Evolutionary conservation across 1,140 invertebrate genomes (phyloP).

Genomic region (Leptinotarsa texana): DNA sequence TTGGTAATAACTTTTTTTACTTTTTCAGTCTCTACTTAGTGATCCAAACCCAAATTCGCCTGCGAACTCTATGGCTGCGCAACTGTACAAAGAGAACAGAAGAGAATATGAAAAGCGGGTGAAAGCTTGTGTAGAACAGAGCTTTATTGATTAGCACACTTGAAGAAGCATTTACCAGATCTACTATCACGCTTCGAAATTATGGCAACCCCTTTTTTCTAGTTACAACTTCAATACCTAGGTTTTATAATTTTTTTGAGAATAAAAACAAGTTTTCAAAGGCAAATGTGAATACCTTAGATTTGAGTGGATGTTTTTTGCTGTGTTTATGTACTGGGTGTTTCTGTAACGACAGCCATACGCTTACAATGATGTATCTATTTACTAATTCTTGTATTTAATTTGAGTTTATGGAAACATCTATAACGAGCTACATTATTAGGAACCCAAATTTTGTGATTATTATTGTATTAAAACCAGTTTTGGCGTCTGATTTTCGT

Average conservation of each 20-base stretch:
- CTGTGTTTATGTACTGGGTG: constrained; percentile 18
- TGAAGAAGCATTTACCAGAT: constrained; percentile 28
- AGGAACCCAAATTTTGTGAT: constrained; percentile 4
- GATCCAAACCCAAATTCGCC: constrained; percentile 97
- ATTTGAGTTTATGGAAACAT: no score
- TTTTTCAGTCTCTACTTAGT: constrained; percentile 86
- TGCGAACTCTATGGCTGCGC: constrained; percentile 94
- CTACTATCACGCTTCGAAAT: constrained; percentile 41
- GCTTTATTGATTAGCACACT: constrained; percentile 84
- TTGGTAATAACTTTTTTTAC: constrained; percentile 38
- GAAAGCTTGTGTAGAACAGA: constrained; percentile 95
- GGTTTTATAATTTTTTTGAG: constrained; percentile 34
- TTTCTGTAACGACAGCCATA: constrained; percentile 11
- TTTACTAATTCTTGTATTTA: constrained; percentile 4
- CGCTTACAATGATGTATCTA: not conserved
- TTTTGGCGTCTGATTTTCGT: constrained; percentile 11
- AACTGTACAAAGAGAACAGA: constrained; percentile 94
- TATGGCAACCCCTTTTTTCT: constrained; percentile 32
- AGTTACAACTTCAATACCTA: constrained; percentile 36
- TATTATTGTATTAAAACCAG: constrained; percentile 10
- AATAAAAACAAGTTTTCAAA: constrained; percentile 19
- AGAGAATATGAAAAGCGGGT: constrained; percentile 96
- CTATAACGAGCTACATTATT: not conserved
- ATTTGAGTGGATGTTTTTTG: constrained; percentile 32
- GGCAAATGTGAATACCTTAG: constrained; percentile 21